phyloP scores from a whole-genome alignment of 1,140 invertebrate genomes.

The Polyergus mexicanus region DNA sequence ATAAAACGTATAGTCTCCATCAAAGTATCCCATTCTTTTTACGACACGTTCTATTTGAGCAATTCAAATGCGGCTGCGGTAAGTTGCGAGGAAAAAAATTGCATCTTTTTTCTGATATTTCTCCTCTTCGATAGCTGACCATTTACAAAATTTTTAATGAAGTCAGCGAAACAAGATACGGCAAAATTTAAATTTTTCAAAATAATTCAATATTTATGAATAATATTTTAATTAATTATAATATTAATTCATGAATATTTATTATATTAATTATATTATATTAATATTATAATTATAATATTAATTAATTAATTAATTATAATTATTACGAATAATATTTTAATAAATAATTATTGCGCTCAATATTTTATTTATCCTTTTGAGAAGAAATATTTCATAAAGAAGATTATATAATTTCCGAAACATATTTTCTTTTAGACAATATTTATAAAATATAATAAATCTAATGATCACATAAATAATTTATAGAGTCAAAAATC shows the following conservation, averaged over 20 bases:
- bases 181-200: slow-evolving; percentile 64
- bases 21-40: slow-evolving; percentile 78
- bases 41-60: slow-evolving; percentile 79
- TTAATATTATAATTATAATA: too few species aligned
- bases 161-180: slow-evolving; percentile 62
- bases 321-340: slow-evolving; percentile 1
- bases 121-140: background rate
- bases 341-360: slow-evolving; percentile 67
- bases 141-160: slow-evolving; percentile 71
- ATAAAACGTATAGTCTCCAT: slow-evolving; percentile 80
- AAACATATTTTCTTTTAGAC: too few species aligned
- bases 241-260: too few species aligned
- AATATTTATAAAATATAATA: too few species aligned
- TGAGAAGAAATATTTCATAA: too few species aligned
- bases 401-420: too few species aligned
- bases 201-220: too few species aligned
- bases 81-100: slow-evolving; percentile 55
- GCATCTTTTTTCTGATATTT: slow-evolving; percentile 53
- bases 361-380: background rate
- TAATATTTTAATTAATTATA: too few species aligned
- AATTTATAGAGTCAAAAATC: too few species aligned
- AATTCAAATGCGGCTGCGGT: slow-evolving; percentile 67
- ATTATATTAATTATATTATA: too few species aligned
- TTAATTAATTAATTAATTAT: too few species aligned
- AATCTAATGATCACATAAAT: too few species aligned